Evolutionary conservation across 2,888 invertebrate genomes (phyloP), one percentile per base, ranked within the genome.

Genomic region (Piscicola geometra): DNA sequence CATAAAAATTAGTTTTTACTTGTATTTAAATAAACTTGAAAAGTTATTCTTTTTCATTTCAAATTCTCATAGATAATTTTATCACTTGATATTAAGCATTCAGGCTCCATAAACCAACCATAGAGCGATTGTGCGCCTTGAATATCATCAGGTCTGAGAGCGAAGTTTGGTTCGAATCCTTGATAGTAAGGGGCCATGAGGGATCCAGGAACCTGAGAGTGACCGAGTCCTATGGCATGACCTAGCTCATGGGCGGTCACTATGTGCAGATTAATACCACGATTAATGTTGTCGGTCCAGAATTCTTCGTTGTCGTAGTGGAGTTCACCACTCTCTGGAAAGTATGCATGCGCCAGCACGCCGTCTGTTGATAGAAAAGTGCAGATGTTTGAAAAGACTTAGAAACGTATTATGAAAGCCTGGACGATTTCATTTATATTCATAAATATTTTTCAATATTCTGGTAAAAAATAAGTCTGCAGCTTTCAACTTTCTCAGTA

Each of bases 201-300:
- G 2, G 85, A 83, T 0, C 79, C 79, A 1, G 76, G 79, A 0
- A 81, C 80, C 12, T 80, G 79, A 21, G 84, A 84, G 78, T 85
- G 85, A n/a, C 83, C 83, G 28, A 85, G 79, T 0, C 85, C 85
- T 3, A 85, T 80, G 32, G 85, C 83, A 78, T 85, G 85, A 9
- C 85, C 85, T 71, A 85, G 82, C 79, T 85, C 85, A 76, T 85
- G 85, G 36, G 84, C 83, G 18, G 84, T 84, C 30, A 85, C 84
- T 33, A 82, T 83, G 77, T 82, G 81, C 36, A 84, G 80, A 76
- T 84, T 83, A 21, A 82, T 82, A 36, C 80, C 79, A 56, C 81
- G 78, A 12, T 30, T 35, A 9, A 78, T 78, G 41, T 78, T 76
- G 69, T 82, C 80, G 15, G 84, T 83, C 85, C 85, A 85, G 36